Base-by-base conservation (phyloP, 2,888 invertebrate species). In the Julus scandinavius region DNA sequence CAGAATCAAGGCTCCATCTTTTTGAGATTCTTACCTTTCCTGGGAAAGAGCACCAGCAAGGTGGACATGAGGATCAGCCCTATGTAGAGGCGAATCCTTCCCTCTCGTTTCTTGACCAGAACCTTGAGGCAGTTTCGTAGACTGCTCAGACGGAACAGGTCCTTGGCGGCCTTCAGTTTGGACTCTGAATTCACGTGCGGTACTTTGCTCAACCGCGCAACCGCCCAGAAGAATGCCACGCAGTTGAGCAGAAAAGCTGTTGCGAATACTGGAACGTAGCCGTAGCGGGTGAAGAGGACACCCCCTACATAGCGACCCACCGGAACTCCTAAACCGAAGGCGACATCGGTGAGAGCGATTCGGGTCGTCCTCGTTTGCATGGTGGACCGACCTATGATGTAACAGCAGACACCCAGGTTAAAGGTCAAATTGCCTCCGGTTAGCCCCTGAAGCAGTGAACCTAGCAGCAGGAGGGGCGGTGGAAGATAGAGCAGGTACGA, bases 401-500 rank as follows among this genome's bases (percentile, higher is more conserved):
- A 87, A 29, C 87, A 50, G 11, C 29, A 54, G 38, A 41, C 54
- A 4, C 50, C 87, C 58, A 87, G 38, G 58, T 87, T 87, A 54
- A 87, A 87, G 38, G 58, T 87, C 50, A 87, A 29, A 63, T 87
- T 54, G 54, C 87, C 87, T 15, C 87, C 87, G 20, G 87, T 87
- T 3, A 87, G 13, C 38, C 87, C 87, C 63, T 87, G 38, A 2
- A 87, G 41, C 15, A 84, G 11, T 1, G 84, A 84, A 1, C 38
- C 15, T 4, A 84, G 41, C 41, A 84, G 15, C 41, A 84, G 40
- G 17, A 41, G 38, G 13, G 29, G 38, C 11, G 84, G 84, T 17
- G 40, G 40, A 29, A 84, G 40, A 7, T 84, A 17, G 40, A 13
- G 40, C 40, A 84, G 11, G 41, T 41, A 11, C 13, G 84, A 29